Conservation (phyloP, 2,113 vertebrate genomes). For the Cyphomyrus discorhynchus region DNA sequence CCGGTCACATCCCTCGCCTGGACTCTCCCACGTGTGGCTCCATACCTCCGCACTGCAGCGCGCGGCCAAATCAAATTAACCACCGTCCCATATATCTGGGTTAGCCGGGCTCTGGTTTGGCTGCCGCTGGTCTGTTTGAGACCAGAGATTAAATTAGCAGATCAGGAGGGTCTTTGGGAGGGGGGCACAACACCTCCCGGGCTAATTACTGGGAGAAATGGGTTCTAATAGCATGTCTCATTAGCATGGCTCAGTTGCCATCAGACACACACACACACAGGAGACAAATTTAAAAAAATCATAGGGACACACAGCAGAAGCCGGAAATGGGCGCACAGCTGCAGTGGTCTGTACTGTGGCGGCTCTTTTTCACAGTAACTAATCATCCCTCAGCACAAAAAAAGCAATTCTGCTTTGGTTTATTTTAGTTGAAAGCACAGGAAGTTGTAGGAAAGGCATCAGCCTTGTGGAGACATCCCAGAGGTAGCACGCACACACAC, state of each 20-base stretch:
- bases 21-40: background rate
- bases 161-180: conserved; percentile 7
- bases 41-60: background rate
- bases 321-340: background rate
- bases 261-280: background rate
- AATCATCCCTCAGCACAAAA: background rate
- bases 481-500: background rate
- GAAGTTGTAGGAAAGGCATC: background rate
- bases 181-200: background rate
- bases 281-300: background rate
- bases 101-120: background rate
- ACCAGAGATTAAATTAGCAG: conserved; percentile 14
- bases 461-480: background rate
- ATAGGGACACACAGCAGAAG: background rate
- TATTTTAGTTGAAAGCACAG: background rate
- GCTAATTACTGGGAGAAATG: conserved; percentile 14
- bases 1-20: background rate
- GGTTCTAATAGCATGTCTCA: background rate
- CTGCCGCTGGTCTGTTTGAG: background rate
- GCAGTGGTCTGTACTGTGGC: background rate
- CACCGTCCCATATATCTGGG: background rate
- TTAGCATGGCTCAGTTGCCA: background rate
- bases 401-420: background rate
- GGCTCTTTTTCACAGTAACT: background rate
- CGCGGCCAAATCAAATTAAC: background rate